These are phyloP conservation scores for Carassius auratus DNA, from an alignment of 2,113 vertebrate species.

Conservation along the genomic window DNA sequence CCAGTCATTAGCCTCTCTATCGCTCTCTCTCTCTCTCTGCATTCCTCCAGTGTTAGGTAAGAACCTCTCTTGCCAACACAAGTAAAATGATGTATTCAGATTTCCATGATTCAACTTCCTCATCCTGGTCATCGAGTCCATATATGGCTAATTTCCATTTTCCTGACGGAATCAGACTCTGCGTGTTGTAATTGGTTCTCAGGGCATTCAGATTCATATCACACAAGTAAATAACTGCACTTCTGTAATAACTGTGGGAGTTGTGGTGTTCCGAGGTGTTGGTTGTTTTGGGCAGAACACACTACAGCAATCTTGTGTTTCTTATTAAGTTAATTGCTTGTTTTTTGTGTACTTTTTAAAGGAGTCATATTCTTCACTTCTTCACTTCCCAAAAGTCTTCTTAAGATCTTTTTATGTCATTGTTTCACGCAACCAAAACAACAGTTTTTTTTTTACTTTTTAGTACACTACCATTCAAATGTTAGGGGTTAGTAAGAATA, in stretches of 20 bases:
- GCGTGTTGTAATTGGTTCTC: slow-evolving; percentile 17
- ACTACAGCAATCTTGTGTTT: not conserved
- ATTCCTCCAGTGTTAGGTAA: slow-evolving; percentile 53
- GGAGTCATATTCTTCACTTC: no score
- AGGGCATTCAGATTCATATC: not conserved
- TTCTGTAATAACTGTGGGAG: not conserved
- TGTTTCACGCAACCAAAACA: not conserved
- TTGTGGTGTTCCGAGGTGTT: not conserved
- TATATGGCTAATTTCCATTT: slow-evolving; percentile 49
- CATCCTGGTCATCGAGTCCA: slow-evolving; percentile 16
- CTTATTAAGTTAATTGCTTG: no score
- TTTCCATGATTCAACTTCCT: slow-evolving; percentile 41
- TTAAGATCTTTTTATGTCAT: not conserved
- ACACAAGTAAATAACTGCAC: slow-evolving; percentile 18
- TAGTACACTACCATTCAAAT: not conserved
- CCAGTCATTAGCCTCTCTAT: not conserved
- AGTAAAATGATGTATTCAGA: slow-evolving; percentile 48
- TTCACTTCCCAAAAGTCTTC: not conserved
- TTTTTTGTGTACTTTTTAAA: not conserved
- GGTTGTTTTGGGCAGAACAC: not conserved
- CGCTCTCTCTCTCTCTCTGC: slow-evolving; percentile 19
- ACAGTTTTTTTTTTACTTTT: not conserved
- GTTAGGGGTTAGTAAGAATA: not conserved
- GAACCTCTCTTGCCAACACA: slow-evolving; percentile 46
- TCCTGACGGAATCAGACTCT: slow-evolving; percentile 21